Evolutionary conservation across 2,113 vertebrate species (phyloP), one percentile per base, ranked within the genome.

Genomic region (Apodemus speciosus): DNA sequence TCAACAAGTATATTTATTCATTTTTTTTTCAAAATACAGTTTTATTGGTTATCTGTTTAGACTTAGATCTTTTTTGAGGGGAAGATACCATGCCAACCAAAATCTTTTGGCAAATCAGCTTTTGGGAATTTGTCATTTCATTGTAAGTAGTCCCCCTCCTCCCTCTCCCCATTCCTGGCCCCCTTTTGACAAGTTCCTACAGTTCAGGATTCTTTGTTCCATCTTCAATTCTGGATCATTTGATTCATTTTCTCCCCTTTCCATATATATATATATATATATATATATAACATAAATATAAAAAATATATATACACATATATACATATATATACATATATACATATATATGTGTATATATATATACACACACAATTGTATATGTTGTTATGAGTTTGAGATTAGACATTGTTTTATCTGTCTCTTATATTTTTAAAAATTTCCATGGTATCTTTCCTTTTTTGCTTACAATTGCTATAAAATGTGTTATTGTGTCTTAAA

Each of bases 161-260:
- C 46, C 71, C 0, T 10, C 6, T 30, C 32, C 2, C 13, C 32
- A n/a, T 16, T 62, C 2, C 43, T 73, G 76, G 62, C 23, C 11
- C 85, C 88, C 75, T n/a, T n/a, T 89, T 62, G 71, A 20, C 53
- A 46, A 16, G 6, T 80, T 93, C 25, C 13, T 73, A n/a, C 15
- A 73, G 11, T 30, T 73, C 25, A 89, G 40, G 25, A 85, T 88
- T 96, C 27, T 93, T 95, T 68, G 27, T 90, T 92, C 9, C 18
- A 79, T 58, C 9, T n/a, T 88, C 81, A 90, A 2, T 89, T 89
- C 30, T 80, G 64, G 35, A 75, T 92, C 72, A 88, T 85, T 90
- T 85, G 71, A 90, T 7, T 35, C 6, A 80, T 80, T 80, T 93
- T 80, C 16, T 76, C 10, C 49, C 84, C 68, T 86, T 91, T 85